Percentiles rank a stretch among this genome's conserved stretches.
phyloP scores from a whole-genome alignment of 2,888 invertebrate genomes.

The Mayetiola destructor region DNA sequence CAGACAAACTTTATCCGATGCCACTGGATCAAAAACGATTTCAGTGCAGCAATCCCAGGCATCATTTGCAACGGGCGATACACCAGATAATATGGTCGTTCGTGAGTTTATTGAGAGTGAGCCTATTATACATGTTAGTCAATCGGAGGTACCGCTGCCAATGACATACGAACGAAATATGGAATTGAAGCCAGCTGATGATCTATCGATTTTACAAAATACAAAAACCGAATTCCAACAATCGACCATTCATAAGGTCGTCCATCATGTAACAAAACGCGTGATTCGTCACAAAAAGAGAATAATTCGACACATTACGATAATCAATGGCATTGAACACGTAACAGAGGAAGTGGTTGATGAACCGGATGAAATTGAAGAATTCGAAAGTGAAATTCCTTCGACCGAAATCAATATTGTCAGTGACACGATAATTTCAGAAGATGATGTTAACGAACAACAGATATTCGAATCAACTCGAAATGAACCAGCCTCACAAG shows the following conservation, averaged over 20 bases:
- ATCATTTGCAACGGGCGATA: conserved; percentile 25
- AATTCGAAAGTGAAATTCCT: conserved; percentile 25
- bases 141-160: conserved; percentile 53
- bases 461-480: too few species aligned
- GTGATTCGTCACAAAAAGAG: conserved; percentile 60
- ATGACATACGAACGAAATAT: conserved; percentile 41
- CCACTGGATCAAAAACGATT: conserved; percentile 34
- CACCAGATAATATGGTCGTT: conserved; percentile 25
- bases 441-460: too few species aligned
- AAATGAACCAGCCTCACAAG: too few species aligned
- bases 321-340: conserved; percentile 71
- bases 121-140: conserved; percentile 34
- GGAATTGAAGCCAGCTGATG: background rate
- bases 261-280: conserved; percentile 66
- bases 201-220: too few species aligned
- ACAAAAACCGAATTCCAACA: conserved; percentile 15
- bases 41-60: conserved; percentile 20
- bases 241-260: conserved; percentile 61
- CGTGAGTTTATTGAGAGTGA: conserved; percentile 27
- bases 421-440: too few species aligned
- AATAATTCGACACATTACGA: conserved; percentile 59
- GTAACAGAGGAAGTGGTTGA: conserved; percentile 71
- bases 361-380: conserved; percentile 52
- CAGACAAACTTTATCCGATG: conserved; percentile 44
- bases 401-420: conserved; percentile 40